Base-by-base conservation (phyloP, 2,113 vertebrate genomes). In the Caranx ignobilis region DNA sequence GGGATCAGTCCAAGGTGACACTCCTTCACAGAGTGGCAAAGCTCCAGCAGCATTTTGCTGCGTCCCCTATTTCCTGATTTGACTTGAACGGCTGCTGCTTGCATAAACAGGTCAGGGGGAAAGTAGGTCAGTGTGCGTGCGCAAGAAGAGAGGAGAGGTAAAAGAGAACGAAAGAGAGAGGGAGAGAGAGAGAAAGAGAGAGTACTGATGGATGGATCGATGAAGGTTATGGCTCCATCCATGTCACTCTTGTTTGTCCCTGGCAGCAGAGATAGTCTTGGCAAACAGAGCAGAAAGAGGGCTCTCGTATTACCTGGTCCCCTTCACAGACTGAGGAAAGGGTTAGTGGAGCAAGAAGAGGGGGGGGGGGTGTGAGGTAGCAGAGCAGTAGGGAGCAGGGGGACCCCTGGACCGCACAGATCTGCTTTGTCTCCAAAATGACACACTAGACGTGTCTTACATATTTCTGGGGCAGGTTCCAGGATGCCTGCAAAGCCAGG, bases 81-180 rank as follows among this genome's bases (percentile, higher is more conserved):
- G 80, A 89, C 79, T 86, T 45, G 73, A 83, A 72, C 5, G 69
- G 76, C 75, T 76, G 82, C 84, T 67, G 66, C 86, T 77, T 81
- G 79, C 77, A 88, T 92, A 95, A 95, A 87, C 94, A 94, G 93
- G 93, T 91, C 93, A 88, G 86, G 34, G 70, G 81, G 86, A 94
- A 95, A 95, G 91, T 95, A 95, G 95, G 95, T 94, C 93, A 93
- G 52, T 19, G 74, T 63, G 80, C 32, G 41, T 69, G 76, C n/a
- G 37, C 66, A 43, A 86, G 83, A 72, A 75, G 61, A 55, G 65
- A 81, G 60, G 61, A 66, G 77, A 71, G 74, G 57, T 71, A 71
- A 56, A 63, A 67, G 68, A 69, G 67, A 72, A 68, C 50, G 61
- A 39, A 57, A 66, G 71, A 57, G 66, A 62, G 77, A 9, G 6